phyloP scores from a whole-genome alignment of 2,888 invertebrate species.

The Ptychoptera contaminata region DNA sequence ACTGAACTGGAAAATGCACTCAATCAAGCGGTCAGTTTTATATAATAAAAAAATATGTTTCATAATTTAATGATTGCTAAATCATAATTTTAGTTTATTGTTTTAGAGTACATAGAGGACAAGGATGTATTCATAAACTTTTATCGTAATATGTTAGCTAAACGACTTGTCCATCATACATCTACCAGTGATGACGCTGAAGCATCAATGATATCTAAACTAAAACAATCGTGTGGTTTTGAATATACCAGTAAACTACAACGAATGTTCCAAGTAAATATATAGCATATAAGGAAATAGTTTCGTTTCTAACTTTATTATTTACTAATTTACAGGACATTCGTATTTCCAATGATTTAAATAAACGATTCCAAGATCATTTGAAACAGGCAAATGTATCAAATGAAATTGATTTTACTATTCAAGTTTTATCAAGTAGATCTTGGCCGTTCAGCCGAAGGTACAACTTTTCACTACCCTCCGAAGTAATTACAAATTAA shows the following conservation, averaged over 20 bases:
- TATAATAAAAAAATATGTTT: no score
- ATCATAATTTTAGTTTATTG: constrained; percentile 81
- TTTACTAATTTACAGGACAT: constrained; percentile 55
- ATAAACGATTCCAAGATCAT: constrained; percentile 85
- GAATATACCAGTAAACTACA: constrained; percentile 98
- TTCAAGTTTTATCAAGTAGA: constrained; percentile 89
- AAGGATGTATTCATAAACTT: constrained; percentile 99
- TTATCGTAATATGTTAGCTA: constrained; percentile 98
- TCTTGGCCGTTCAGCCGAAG: constrained; percentile 99
- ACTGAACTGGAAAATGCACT: constrained; percentile 94
- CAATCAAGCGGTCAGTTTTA: constrained; percentile 61
- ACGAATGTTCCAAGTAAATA: constrained; percentile 73
- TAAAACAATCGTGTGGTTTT: constrained; percentile 98
- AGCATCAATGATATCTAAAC: constrained; percentile 98
- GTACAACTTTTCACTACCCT: constrained; percentile 80
- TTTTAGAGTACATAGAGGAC: constrained; percentile 98
- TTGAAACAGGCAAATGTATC: constrained; percentile 43
- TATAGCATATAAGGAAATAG: neutral
- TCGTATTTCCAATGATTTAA: constrained; percentile 93
- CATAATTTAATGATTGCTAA: no score
- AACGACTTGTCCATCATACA: constrained; percentile 92
- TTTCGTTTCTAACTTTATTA: neutral
- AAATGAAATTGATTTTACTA: constrained; percentile 81
- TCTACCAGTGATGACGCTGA: constrained; percentile 99
- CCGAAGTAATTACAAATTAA: constrained; percentile 48